phyloP scores from a whole-genome alignment of 2,113 vertebrate genomes.

The Poecile atricapillus region DNA sequence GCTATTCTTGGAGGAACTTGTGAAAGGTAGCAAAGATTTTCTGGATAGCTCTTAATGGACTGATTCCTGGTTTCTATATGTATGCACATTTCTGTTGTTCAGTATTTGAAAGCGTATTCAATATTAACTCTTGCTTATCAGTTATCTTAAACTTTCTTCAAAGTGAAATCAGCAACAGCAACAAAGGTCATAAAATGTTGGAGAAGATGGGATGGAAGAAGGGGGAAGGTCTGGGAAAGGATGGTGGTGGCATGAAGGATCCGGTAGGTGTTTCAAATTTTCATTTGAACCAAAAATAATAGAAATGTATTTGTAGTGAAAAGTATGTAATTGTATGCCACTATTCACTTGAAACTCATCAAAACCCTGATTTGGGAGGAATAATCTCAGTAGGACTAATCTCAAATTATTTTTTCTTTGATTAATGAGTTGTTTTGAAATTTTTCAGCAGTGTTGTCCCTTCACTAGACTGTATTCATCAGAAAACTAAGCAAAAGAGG shows the following conservation, averaged over 20 bases:
- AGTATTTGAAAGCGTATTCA: not conserved
- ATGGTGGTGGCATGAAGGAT: conserved; percentile 85
- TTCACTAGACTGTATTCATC: not conserved
- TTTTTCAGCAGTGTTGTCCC: not conserved
- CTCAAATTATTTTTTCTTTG: not conserved
- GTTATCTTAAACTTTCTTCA: conserved; percentile 16
- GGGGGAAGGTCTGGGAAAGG: conserved; percentile 94
- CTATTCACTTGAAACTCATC: not conserved
- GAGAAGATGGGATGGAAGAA: conserved; percentile 99
- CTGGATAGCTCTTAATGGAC: not conserved
- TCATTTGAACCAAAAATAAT: not conserved
- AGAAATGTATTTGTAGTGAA: not conserved
- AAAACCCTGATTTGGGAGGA: not conserved
- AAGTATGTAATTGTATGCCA: not conserved
- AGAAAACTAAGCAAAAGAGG: not conserved
- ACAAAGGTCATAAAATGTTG: conserved; percentile 94
- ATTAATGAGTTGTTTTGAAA: not conserved
- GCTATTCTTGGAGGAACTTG: not conserved
- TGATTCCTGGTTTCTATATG: not conserved
- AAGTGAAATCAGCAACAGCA: conserved; percentile 93
- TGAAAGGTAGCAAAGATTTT: not conserved
- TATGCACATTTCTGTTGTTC: not conserved
- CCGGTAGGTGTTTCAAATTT: conserved; percentile 77
- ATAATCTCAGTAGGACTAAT: not conserved
- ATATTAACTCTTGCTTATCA: not conserved